A percentile compares a stretch with the other conserved stretches of the same genome.
These are phyloP conservation scores for Amphiduros pacificus DNA, from an alignment of 2,888 invertebrate genomes.

Conservation along the genomic window DNA sequence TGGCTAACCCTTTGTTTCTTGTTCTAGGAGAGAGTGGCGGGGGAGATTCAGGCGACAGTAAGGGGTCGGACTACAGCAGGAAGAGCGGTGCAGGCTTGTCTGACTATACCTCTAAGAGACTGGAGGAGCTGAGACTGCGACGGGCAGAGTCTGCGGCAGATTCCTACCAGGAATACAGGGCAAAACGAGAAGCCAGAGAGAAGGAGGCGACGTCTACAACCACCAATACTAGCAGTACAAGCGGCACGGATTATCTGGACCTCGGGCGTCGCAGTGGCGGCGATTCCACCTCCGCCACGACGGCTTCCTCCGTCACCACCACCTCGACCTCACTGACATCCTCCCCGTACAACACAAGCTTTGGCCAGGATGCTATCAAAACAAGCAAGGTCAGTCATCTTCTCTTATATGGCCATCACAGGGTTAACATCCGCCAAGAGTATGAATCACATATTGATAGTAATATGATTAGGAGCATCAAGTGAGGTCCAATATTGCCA, in stretches of 20 bases:
- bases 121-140: conserved; percentile 9
- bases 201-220: neutral
- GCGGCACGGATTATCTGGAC: neutral
- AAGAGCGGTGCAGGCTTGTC: conserved; percentile 3
- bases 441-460: no score
- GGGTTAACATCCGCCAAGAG: no score
- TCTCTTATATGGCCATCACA: no score
- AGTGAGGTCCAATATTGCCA: no score
- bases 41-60: no score
- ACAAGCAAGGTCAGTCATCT: no score
- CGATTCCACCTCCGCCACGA: neutral
- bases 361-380: no score
- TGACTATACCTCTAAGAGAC: conserved; percentile 14
- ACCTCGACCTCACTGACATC: neutral
- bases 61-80: neutral
- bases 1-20: no score
- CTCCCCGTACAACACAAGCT: no score
- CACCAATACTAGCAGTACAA: neutral
- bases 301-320: neutral
- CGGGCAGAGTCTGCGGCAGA: conserved; percentile 8
- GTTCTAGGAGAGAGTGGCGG: no score
- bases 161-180: conserved; percentile 2
- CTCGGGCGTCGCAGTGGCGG: neutral
- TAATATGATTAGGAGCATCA: no score
- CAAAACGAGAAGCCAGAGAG: neutral